Evolutionary conservation across 2,113 vertebrate genomes (phyloP), one percentile per base, ranked within the genome.

Genomic region (Etheostoma spectabile): DNA sequence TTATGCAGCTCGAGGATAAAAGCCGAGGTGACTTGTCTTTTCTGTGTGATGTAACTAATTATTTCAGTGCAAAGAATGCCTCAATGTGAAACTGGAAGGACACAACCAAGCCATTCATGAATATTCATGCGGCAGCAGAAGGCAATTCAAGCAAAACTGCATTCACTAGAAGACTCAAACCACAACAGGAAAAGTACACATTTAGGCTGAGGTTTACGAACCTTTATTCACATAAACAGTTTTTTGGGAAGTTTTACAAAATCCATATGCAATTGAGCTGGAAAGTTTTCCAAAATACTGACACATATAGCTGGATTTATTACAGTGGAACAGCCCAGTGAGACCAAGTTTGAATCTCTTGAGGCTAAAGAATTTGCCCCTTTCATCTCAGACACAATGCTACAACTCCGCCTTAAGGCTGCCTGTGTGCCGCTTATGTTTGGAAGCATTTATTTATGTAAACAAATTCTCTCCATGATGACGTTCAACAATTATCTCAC

Each of bases 371-470:
- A 85, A 74, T 91, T 88, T 83, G 74, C 84, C 86, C 84, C 79
- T 92, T 94, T 94, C 87, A 91, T 92, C 91, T 91, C 79, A 81
- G 75, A 90, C 82, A 87, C 90, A 90, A 91, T 84, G 87, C 82
- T 82, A 91, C 78, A 59, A 80, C 84, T 89, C 88, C 63, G 79
- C 90, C 91, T 89, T 77, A 48, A 83, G 84, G 80, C 84, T 86
- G 85, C 85, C 74, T 85, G 74, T 46, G 81, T 30, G 59, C 68
- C 1, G n/a, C 65, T 42, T 60, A 71, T 62, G 79, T 86, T 89
- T 79, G 73, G 66, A 85, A 85, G 73, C 79, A 84, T 92, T 90
- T 88, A 84, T 88, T 91, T 82, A 62, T 82, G 91, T 85, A 91
- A 92, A 89, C 89, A 93, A 92, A 93, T 85, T 73, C 82, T 89